phyloP scores from a whole-genome alignment of 1,140 invertebrate species.

The Ceratina calcarata region DNA sequence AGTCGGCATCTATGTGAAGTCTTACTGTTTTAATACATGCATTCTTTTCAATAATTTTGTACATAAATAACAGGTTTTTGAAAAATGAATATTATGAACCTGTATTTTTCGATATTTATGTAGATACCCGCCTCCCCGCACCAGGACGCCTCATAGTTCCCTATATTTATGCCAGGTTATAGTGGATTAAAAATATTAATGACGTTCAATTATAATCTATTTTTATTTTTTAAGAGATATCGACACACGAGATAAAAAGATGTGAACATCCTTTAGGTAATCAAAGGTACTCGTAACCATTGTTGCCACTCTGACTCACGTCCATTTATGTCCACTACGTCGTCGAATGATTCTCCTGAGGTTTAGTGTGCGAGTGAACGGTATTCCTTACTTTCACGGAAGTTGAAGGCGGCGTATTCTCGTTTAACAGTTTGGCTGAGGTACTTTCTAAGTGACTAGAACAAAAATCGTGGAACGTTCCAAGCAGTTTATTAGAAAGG shows the following conservation, averaged over 20 bases:
- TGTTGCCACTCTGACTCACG: neutral
- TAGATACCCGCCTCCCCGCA: too few relatives aligned
- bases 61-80: too few relatives aligned
- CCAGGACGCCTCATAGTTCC: too few relatives aligned
- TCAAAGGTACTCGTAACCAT: conserved; percentile 22
- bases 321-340: conserved; percentile 3
- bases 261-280: neutral
- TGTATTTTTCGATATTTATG: too few relatives aligned
- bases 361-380: conserved; percentile 27
- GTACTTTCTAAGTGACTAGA: conserved; percentile 7
- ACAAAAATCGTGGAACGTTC: conserved; percentile 10
- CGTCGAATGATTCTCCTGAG: conserved; percentile 39
- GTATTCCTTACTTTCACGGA: conserved; percentile 10
- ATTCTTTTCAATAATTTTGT: too few relatives aligned
- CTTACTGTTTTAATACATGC: too few relatives aligned
- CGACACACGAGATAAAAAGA: neutral
- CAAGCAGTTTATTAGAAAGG: too few relatives aligned
- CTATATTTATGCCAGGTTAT: too few relatives aligned
- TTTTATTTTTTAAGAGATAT: neutral
- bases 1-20: too few relatives aligned
- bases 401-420: conserved; percentile 34
- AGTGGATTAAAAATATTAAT: too few relatives aligned
- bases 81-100: too few relatives aligned
- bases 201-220: neutral
- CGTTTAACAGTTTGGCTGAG: conserved; percentile 36